A percentile compares a stretch with the other conserved stretches of the same genome.
These are phyloP conservation scores for Poecile montanus DNA, from an alignment of 2,797 vertebrate genomes.

Conservation along the genomic window DNA sequence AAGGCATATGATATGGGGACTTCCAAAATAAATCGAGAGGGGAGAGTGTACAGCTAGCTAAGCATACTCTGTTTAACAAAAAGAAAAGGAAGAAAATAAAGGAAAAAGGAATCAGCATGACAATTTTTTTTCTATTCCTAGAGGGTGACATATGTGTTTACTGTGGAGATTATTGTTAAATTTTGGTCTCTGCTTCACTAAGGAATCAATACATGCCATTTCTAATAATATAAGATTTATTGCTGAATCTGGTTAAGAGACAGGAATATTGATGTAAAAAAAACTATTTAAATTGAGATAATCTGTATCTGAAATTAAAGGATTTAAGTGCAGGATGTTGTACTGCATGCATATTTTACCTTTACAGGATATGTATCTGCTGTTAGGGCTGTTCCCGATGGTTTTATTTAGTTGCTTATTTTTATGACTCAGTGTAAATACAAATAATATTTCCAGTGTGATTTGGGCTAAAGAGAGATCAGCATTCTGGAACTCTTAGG, in stretches of 20 bases:
- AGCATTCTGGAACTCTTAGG: neutral
- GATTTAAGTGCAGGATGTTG: neutral
- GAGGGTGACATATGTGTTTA: neutral
- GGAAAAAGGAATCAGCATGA: neutral
- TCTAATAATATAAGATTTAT: neutral
- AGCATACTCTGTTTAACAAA: neutral
- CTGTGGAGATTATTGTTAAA: neutral
- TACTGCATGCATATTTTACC: neutral
- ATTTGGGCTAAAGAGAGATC: neutral
- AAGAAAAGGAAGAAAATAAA: neutral
- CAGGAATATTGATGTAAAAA: neutral
- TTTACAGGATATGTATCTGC: neutral
- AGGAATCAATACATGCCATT: neutral
- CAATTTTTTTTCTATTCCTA: neutral
- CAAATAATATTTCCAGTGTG: neutral
- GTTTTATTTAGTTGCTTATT: neutral
- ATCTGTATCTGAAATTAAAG: neutral
- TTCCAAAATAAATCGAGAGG: neutral
- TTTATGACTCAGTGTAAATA: neutral
- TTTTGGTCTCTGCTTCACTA: neutral
- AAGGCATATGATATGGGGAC: neutral
- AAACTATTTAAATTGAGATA: neutral
- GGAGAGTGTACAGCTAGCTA: neutral
- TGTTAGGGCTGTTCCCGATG: neutral
- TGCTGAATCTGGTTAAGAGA: neutral